Evolutionary conservation across 2,888 invertebrate species (phyloP), one percentile per base, ranked within the genome.

Genomic region (Caenorhabditis wallacei): DNA sequence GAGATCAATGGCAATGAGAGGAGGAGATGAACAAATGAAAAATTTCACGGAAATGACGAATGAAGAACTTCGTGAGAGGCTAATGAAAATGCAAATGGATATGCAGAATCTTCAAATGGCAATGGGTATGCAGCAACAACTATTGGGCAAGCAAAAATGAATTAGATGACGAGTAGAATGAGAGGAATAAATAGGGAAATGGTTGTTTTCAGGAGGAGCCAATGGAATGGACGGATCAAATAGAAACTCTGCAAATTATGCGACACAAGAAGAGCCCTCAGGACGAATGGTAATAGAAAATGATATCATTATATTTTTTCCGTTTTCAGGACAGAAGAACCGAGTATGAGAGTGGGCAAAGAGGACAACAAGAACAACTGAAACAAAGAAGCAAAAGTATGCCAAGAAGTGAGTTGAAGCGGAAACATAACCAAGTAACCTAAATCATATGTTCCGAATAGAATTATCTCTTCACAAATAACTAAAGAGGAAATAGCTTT

Each of bases 341-440:
- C 10, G 66, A 79, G 48, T 71, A 51, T 40, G 71, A 71, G 22
- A 64, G 22, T 40, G 61, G 40, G 35, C 40, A 59, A 35, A 72
- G 61, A 74, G 53, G 48, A 30, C 68, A 79, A 16, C 64, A 70
- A 18, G 53, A 71, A 18, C 51, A 66, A 79, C 53, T 57, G 37
- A 82, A 84, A 68, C 82, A 81, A 71, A 80, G 86, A 51, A 86
- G 86, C 68, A 79, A 70, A 40, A 85, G 85, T 64, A 56, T 86
- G 59, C 86, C 86, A 11, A 66, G 80, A 80, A 79, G 86, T 86
- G 53, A 80, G 84, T 80, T 61, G n/a, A 53, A 1, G 69, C 69
- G 63, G 69, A 78, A 78, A 30, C 22, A 57, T 30, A 71, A 16
- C n/a, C 24, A 56, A 56, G 20, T 30, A 11, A 74, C 54, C 59